Evolutionary conservation across 2,797 vertebrate genomes (phyloP), one percentile per base, ranked within the genome.

Genomic region (Brachymystax lenok): DNA sequence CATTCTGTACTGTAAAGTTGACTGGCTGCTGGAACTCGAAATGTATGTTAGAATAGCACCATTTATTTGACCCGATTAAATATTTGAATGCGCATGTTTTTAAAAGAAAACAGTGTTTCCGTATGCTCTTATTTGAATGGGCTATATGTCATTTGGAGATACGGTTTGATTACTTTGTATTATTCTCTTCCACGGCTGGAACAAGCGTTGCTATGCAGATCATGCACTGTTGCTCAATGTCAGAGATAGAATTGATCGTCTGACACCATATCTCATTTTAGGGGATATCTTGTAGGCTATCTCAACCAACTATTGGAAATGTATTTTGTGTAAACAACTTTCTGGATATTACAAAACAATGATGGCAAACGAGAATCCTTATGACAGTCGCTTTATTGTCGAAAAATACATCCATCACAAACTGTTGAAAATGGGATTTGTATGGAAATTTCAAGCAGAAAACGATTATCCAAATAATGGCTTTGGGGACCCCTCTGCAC

Each of bases 381-480:
- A 96, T 51, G 94, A 94, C 87, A 96, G 92, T 89, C 94, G 95
- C 69, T 93, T 96, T 88, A 94, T 98, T 73, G 96, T 98, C 85
- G 92, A 95, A 85, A 94, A 94, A 82, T 98, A 94, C 87, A 95
- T 98, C 85, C 93, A 95, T 87, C 93, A 96, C 90, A 96, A 96
- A 91, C 95, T 97, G 89, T 91, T 93, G 3, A 92, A 95, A 84
- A 90, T 89, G 80, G 97, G 96, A 83, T 95, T 96, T 77, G 94
- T 94, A 79, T 96, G 96, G 96, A 92, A 93, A 70, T 90, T 89
- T 40, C 56, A 72, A 10, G 24, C 40, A 1, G 83, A 78, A 3
- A 27, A 85, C 17, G 64, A 64, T 16, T 77, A 63, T 28, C 63
- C 76, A 24, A 79, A 79, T 67, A 85, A 82, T 33, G 80, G 75